Evolutionary conservation across 2,797 vertebrate species (phyloP).

Genomic region (Mus caroli): DNA sequence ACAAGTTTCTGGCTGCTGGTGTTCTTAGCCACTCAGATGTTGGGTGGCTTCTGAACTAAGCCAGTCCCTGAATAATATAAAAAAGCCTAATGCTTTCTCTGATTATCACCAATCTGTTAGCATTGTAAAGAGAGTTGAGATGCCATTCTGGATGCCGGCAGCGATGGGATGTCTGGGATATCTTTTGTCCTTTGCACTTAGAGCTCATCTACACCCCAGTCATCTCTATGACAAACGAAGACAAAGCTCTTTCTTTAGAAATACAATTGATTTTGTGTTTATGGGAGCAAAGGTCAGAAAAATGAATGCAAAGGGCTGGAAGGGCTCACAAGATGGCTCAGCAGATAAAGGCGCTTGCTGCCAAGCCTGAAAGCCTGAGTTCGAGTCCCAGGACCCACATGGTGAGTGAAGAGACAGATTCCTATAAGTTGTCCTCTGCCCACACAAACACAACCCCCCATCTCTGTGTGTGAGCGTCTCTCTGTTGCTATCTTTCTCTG

Average conservation of each 20-base stretch:
- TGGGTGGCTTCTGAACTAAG: conserved; percentile 5
- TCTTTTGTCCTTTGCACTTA: not conserved
- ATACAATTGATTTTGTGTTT: conserved; percentile 49
- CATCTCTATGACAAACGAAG: conserved; percentile 39
- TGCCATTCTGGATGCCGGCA: not conserved
- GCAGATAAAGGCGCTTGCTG: not conserved
- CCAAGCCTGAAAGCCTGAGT: not conserved
- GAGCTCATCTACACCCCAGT: not conserved
- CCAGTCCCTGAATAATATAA: not conserved
- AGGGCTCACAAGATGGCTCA: too few species aligned
- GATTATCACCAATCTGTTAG: not conserved
- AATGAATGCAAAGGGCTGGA: not conserved
- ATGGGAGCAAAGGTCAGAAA: conserved; percentile 51
- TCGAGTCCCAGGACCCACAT: not conserved
- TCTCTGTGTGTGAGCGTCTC: too few species aligned
- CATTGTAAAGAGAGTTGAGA: not conserved
- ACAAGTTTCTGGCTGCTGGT: not conserved
- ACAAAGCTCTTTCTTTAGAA: conserved; percentile 34
- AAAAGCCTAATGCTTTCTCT: conserved; percentile 12
- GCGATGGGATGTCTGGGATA: not conserved
- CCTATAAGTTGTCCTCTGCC: not conserved
- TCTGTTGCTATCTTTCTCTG: not conserved
- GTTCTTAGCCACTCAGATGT: not conserved
- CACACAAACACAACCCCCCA: not conserved
- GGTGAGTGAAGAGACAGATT: not conserved